Evolutionary conservation across 2,888 invertebrate species (phyloP).

Genomic region (Caenorhabditis becei): DNA sequence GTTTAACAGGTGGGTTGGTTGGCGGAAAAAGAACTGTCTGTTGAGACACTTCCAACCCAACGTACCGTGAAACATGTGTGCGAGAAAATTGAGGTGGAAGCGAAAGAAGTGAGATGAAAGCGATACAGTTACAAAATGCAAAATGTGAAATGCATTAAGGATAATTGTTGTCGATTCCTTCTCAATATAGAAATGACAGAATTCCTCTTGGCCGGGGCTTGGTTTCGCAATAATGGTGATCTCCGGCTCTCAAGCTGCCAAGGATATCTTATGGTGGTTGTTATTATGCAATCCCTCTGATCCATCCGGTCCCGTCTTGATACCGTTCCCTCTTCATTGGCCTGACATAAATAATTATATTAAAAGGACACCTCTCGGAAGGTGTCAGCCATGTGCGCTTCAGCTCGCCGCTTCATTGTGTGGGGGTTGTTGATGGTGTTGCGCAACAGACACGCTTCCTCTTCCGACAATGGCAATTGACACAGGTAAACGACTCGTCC

Average conservation of each 20-base stretch:
- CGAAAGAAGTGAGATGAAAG: conserved; percentile 25
- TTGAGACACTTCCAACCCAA: conserved; percentile 47
- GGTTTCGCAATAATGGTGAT: conserved; percentile 14
- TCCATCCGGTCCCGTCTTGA: conserved; percentile 3
- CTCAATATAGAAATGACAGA: neutral
- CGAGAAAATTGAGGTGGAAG: conserved; percentile 13
- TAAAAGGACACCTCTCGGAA: conserved; percentile 22
- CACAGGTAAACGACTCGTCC: conserved; percentile 60
- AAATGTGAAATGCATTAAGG: conserved; percentile 55
- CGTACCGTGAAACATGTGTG: conserved; percentile 49
- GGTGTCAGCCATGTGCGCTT: conserved; percentile 32
- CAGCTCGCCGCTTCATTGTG: conserved; percentile 36
- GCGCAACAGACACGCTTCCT: conserved; percentile 46
- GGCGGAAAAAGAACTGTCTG: conserved; percentile 32
- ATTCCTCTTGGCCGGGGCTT: neutral
- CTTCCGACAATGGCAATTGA: conserved; percentile 63
- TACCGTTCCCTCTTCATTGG: neutral
- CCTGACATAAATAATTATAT: conserved; percentile 43
- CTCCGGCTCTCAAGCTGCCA: neutral
- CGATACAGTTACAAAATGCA: conserved; percentile 45
- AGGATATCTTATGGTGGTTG: neutral
- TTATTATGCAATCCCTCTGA: neutral
- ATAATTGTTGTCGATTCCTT: conserved; percentile 30
- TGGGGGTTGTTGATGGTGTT: conserved; percentile 32
- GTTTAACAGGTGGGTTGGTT: conserved; percentile 26